Evolutionary conservation across 1,140 invertebrate species (phyloP).

Genomic region (Megalonaias nervosa): DNA sequence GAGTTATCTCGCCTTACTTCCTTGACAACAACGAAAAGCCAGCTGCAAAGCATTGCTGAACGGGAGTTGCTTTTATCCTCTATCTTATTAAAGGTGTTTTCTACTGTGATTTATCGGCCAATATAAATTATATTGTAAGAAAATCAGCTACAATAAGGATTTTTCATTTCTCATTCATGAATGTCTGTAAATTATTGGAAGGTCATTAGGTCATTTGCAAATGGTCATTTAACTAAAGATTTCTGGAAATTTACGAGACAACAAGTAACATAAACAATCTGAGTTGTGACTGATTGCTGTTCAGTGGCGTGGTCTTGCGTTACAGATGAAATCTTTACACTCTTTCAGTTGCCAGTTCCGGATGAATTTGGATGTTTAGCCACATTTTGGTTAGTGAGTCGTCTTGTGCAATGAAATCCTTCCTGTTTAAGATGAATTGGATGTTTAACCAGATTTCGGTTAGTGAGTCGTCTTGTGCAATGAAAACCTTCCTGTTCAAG

Average conservation of each 20-base stretch:
- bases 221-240: conserved; percentile 28
- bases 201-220: not conserved
- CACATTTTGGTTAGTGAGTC: too few relatives aligned
- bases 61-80: too few relatives aligned
- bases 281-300: conserved; percentile 18
- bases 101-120: too few relatives aligned
- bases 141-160: too few relatives aligned
- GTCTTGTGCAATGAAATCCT: too few relatives aligned
- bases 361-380: conserved; percentile 13
- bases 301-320: not conserved
- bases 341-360: conserved; percentile 44
- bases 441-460: conserved; percentile 40
- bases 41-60: too few relatives aligned
- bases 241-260: conserved; percentile 40
- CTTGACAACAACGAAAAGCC: too few relatives aligned
- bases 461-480: conserved; percentile 31
- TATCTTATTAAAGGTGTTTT: too few relatives aligned
- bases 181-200: not conserved
- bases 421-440: conserved; percentile 28
- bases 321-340: conserved; percentile 38
- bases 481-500: conserved; percentile 4
- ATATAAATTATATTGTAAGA: too few relatives aligned
- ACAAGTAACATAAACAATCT: conserved; percentile 35
- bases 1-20: too few relatives aligned
- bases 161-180: too few relatives aligned